Evolutionary conservation across 2,797 vertebrate species (phyloP), one percentile per base, ranked within the genome.

Genomic region (Spheniscus humboldti): DNA sequence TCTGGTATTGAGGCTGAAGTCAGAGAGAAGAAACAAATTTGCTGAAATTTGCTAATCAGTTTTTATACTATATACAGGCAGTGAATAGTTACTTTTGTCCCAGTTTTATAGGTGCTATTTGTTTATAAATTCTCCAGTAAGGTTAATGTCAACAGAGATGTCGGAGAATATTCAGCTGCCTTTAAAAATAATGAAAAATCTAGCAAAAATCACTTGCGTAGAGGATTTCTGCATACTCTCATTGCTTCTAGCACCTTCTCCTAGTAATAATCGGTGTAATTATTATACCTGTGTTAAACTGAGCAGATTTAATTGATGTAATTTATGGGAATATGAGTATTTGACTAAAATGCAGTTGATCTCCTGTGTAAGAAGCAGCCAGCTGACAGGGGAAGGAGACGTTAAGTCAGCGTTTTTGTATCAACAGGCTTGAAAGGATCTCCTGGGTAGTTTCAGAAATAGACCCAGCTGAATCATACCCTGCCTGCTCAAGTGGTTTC

Each of bases 241-340:
- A 4, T 47, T 56, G 50, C 59, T 90, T 81, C 80, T 63, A 27
- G 20, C 6, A 6, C 43, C 28, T 91, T 48, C n/a, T 76, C 53
- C 55, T 39, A 2, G 16, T 43, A 47, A 27, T 50, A 59, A 57
- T 41, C 0, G 0, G 2, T 55, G 1, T 66, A 33, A 47, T 64
- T 76, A 7, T 75, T 83, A 47, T 93, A 88, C 76, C 90, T 92
- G 73, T 47, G 62, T 68, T 64, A 83, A 94, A 86, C 10, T 72
- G 77, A 69, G 80, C 80, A 41, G 83, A 48, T 68, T 59, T 77
- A 84, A 92, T 84, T 64, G 60, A 28, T 74, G 50, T 39, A 10
- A 88, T 92, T 94, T 27, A 33, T n/a, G 78, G 75, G 28, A 82
- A 50, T 5, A 0, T 15, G 59, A 48, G 18, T 37, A 7, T 89